These are phyloP conservation scores for Brachyrhaphis roseni DNA, from an alignment of 2,797 vertebrate species.

Conservation along the genomic window DNA sequence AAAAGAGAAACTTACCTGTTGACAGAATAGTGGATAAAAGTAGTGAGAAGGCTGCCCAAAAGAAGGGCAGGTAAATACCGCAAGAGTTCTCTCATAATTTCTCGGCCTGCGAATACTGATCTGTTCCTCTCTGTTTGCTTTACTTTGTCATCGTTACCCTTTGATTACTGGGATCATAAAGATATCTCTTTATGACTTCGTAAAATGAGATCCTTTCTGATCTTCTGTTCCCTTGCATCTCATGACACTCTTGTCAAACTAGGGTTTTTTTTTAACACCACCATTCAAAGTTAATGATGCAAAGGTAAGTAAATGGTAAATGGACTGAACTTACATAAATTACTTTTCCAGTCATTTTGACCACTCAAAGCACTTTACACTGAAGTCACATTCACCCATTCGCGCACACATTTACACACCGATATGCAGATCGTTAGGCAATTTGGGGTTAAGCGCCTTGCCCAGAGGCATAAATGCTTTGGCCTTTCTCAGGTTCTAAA, in stretches of 20 bases:
- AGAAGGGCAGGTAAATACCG: neutral
- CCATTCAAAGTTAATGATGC: neutral
- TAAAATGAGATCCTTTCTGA: neutral
- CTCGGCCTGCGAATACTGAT: neutral
- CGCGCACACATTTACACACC: no score
- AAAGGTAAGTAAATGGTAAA: no score
- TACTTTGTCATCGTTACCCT: accelerated
- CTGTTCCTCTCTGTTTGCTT: neutral
- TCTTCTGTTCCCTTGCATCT: neutral
- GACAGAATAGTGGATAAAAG: neutral
- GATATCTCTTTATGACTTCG: no score
- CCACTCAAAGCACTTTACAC: no score
- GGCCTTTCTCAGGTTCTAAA: no score
- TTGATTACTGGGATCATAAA: no score
- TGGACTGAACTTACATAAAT: no score
- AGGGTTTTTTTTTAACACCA: neutral
- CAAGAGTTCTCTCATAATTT: neutral
- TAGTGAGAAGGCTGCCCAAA: neutral
- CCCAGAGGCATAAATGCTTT: no score
- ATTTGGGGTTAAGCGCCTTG: no score
- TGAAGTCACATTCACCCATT: no score
- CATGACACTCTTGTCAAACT: neutral
- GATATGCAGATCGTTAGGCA: no score
- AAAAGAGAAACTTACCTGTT: neutral
- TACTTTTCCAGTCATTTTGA: no score